phyloP scores from a whole-genome alignment of 2,797 vertebrate genomes.

The Acestrorhynchus altus region DNA sequence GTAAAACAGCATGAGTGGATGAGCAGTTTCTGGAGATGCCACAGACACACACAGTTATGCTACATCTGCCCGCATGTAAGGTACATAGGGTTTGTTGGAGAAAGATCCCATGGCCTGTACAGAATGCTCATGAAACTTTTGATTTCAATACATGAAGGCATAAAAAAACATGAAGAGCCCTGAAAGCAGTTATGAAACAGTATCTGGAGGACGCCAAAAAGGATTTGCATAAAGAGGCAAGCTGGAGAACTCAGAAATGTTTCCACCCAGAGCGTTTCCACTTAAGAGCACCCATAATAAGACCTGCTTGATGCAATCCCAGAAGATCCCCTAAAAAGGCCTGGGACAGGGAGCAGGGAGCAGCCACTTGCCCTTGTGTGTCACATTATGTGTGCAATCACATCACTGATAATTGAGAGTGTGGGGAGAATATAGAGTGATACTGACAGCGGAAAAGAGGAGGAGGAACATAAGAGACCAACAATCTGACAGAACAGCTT shows the following conservation, averaged over 20 bases:
- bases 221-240: constrained; percentile 29
- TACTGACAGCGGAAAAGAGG: constrained; percentile 54
- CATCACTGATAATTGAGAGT: constrained; percentile 79
- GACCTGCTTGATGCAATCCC: constrained; percentile 28
- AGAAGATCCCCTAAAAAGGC: constrained; percentile 28
- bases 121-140: too few species aligned
- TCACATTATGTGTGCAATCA: constrained; percentile 81
- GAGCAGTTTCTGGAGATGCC: too few species aligned
- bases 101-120: too few species aligned
- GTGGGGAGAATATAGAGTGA: constrained; percentile 76
- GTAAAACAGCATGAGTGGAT: too few species aligned
- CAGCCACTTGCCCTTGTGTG: constrained; percentile 74
- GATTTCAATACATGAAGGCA: too few species aligned
- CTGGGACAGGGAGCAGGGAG: constrained; percentile 57
- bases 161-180: too few species aligned
- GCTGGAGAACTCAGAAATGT: constrained; percentile 15
- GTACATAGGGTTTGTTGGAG: too few species aligned
- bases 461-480: constrained; percentile 17
- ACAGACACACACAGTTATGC: too few species aligned
- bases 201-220: constrained; percentile 4
- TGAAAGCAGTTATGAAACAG: constrained; percentile 30
- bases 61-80: too few species aligned
- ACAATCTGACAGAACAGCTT: constrained; percentile 14
- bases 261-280: constrained; percentile 7
- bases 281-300: constrained; percentile 37